These are phyloP conservation scores for Monarcha castaneiventris DNA, from an alignment of 2,113 vertebrate genomes.

Conservation along the genomic window DNA sequence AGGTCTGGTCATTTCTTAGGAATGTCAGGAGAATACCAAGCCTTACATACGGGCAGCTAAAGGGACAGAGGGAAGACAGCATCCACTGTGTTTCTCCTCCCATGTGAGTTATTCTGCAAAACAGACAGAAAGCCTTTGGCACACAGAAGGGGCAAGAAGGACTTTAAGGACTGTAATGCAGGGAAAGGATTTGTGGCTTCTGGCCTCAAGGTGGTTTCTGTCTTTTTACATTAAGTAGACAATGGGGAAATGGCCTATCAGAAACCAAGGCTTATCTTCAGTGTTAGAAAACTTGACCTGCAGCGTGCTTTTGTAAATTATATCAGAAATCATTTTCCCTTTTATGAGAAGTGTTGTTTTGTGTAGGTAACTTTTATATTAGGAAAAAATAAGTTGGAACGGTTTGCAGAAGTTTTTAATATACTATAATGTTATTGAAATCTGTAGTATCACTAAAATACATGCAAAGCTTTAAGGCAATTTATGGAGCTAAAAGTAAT, in stretches of 20 bases:
- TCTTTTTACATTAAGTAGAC: not conserved
- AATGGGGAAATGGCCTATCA: not conserved
- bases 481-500: not conserved
- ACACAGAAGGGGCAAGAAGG: not conserved
- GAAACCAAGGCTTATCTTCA: not conserved
- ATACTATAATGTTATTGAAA: not conserved
- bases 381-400: not conserved
- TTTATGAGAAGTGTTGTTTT: not conserved
- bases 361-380: not conserved
- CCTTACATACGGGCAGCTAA: not conserved
- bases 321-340: not conserved
- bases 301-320: not conserved
- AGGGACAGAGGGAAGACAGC: rapidly evolving
- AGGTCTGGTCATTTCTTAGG: not conserved
- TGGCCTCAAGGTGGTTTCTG: not conserved
- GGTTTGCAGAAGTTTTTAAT: not conserved
- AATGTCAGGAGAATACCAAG: not conserved
- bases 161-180: not conserved
- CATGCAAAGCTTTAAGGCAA: not conserved
- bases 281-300: not conserved
- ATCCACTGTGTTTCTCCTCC: not conserved
- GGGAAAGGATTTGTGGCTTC: not conserved
- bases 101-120: not conserved
- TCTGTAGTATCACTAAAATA: not conserved
- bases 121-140: not conserved